Evolutionary conservation across 2,113 vertebrate species (phyloP), one percentile per base, ranked within the genome.

Genomic region (Albula glossodonta): DNA sequence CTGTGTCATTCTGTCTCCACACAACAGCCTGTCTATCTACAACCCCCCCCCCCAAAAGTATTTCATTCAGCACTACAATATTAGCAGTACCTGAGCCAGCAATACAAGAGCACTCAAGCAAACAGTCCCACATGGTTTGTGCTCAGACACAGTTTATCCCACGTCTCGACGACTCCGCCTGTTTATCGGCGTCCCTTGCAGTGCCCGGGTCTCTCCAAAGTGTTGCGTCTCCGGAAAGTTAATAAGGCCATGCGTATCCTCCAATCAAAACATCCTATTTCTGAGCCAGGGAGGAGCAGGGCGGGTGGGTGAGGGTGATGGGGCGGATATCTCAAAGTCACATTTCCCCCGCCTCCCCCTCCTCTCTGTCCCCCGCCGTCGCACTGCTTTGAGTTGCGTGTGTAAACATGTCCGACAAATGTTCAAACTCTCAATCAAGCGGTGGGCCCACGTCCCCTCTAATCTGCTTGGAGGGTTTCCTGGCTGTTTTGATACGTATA

Each of bases 331-430:
- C 60, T 66, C 60, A 66, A 66, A 66, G 60, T 19, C 60, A 5
- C 6, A 19, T 19, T 66, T 15, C 31, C 31, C 31, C 31, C 31
- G 31, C 31, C 31, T 41, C 31, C 31, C 31, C 31, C 31, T 41
- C 31, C 31, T 41, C 31, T 41, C 60, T 66, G 17, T 92, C 89
- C 87, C 87, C 83, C 90, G 89, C 94, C 89, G 70, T n/a, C 70
- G 89, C 84, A 50, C 87, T 63, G 90, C 77, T 91, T 87, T 88
- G 94, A 96, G 93, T 94, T 94, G 94, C 91, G 94, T 94, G 92
- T 92, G 93, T 94, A 94, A 95, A 95, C 87, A 94, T 85, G 85
- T 89, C 41, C 90, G 57, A 91, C 90, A 85, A 5, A 2, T 31
- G 83, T 89, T 90, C 86, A 89, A 90, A 90, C 89, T 89, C 90